Percentiles rank a stretch among this genome's conserved stretches.
Conservation (phyloP, 1,140 invertebrate species). For the Cyclina sinensis region DNA sequence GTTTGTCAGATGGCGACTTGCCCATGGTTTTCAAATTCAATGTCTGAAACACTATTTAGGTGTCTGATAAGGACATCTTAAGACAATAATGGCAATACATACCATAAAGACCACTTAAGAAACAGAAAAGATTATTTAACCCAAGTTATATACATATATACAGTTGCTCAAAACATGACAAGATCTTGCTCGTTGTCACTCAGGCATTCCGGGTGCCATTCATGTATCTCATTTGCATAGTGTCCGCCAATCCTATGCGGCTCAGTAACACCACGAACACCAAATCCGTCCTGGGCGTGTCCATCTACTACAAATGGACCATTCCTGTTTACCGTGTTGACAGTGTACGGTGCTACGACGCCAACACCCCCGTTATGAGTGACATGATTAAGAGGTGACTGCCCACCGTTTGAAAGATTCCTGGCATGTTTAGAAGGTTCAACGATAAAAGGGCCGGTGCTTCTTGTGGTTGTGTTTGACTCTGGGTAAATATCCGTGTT, state of each 20-base stretch:
- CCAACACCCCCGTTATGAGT: constrained; percentile 12
- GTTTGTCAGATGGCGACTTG: no score
- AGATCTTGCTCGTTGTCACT: constrained; percentile 53
- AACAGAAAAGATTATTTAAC: no score
- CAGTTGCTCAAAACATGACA: constrained; percentile 35
- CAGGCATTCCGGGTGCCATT: constrained; percentile 40
- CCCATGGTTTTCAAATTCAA: no score
- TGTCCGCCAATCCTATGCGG: neutral
- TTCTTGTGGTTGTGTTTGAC: constrained; percentile 57
- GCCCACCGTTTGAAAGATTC: neutral
- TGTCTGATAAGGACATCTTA: no score
- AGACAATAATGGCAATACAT: no score
- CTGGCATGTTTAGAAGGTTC: neutral
- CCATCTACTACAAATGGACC: constrained; percentile 59
- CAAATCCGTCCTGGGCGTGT: neutral
- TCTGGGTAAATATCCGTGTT: constrained; percentile 56
- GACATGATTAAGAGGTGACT: neutral
- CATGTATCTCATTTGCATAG: constrained; percentile 45
- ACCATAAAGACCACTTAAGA: no score
- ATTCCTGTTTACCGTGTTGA: constrained; percentile 51
- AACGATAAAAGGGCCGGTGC: constrained; percentile 54
- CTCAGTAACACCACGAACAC: neutral
- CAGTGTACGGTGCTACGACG: constrained; percentile 39
- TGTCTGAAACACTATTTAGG: no score
- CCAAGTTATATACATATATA: no score